Percentiles rank a stretch among this genome's conserved stretches.
Conservation (phyloP, 2,797 vertebrate species). For the Anomalospiza imberbis region DNA sequence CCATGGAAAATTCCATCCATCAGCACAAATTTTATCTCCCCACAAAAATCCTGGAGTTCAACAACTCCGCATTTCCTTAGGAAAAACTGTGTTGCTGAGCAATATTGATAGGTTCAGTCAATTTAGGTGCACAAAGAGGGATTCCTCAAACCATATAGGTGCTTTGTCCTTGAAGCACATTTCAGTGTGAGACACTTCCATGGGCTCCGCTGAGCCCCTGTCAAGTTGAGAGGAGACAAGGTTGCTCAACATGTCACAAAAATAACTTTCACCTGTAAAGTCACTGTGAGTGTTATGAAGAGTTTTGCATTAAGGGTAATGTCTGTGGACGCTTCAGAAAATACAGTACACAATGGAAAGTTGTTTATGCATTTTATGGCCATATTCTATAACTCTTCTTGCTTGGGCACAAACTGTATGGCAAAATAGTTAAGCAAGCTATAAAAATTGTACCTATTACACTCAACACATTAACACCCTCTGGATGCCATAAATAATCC, state of each 20-base stretch:
- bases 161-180: neutral
- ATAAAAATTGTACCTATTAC: neutral
- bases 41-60: neutral
- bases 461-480: neutral
- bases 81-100: neutral
- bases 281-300: neutral
- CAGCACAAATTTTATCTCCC: neutral
- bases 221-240: neutral
- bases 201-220: neutral
- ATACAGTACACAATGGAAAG: accelerated
- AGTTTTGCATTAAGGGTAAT: neutral
- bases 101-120: neutral
- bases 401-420: neutral
- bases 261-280: constrained; percentile 13
- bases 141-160: accelerated
- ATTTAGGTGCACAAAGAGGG: neutral
- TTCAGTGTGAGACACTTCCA: neutral
- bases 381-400: neutral
- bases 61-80: neutral
- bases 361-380: neutral
- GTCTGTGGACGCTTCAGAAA: neutral
- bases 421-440: neutral
- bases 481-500: neutral
- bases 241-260: constrained; percentile 30
- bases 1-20: neutral